phyloP scores from a whole-genome alignment of 1,140 invertebrate species.

The Myzus persicae region DNA sequence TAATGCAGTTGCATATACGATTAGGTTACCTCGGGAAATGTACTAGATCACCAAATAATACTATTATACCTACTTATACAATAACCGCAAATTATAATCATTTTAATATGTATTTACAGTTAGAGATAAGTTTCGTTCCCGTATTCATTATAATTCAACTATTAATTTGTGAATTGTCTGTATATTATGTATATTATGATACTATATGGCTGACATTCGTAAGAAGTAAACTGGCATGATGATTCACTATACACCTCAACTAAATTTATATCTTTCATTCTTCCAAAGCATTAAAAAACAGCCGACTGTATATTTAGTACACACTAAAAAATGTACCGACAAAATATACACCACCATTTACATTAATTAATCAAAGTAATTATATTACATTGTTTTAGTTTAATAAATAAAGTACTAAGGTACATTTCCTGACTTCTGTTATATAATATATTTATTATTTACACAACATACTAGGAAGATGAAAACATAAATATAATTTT shows the following conservation, averaged over 20 bases:
- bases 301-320: too few species aligned
- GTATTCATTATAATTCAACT: not conserved
- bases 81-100: not conserved
- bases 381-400: not conserved
- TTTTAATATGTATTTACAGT: not conserved
- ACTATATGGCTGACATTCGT: not conserved
- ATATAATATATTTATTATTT: not conserved
- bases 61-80: too few species aligned
- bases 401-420: too few species aligned
- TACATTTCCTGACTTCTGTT: not conserved
- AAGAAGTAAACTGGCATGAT: not conserved
- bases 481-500: not conserved
- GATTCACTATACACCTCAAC: not conserved
- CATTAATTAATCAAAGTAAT: not conserved
- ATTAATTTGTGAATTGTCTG: not conserved
- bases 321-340: not conserved
- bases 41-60: conserved; percentile 6
- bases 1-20: not conserved
- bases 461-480: not conserved
- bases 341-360: not conserved
- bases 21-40: not conserved
- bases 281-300: not conserved
- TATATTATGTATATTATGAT: too few species aligned
- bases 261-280: not conserved
- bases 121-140: not conserved